A percentile compares a stretch with the other conserved stretches of the same genome.
Conservation (phyloP, 2,888 invertebrate species). For the Drosophila meridiana region DNA sequence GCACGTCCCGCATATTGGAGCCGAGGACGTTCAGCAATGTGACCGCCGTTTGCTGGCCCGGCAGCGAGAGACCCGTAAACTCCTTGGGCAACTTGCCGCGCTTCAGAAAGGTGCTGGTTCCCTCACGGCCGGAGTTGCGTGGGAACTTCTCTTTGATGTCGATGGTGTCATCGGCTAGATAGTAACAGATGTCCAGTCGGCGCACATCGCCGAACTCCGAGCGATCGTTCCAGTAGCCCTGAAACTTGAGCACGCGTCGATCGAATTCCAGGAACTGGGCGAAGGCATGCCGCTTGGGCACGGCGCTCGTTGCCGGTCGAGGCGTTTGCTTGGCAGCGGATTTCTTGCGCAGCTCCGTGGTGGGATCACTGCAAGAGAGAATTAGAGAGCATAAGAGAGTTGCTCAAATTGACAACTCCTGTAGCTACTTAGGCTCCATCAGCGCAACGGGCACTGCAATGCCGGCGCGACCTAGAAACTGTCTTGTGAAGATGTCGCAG, state of each 20-base stretch:
- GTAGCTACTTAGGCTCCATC: conserved; percentile 86
- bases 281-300: conserved; percentile 88
- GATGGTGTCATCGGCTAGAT: conserved; percentile 94
- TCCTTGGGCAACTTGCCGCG: conserved; percentile 91
- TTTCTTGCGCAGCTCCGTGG: conserved; percentile 85
- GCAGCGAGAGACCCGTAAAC: conserved; percentile 81
- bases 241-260: conserved; percentile 90
- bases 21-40: conserved; percentile 89
- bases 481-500: conserved; percentile 94
- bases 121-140: conserved; percentile 90
- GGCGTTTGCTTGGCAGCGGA: conserved; percentile 63
- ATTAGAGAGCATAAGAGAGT: neutral
- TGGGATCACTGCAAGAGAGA: conserved; percentile 84
- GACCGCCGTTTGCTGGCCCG: conserved; percentile 86
- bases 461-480: conserved; percentile 93
- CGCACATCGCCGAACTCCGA: conserved; percentile 92
- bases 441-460: conserved; percentile 92
- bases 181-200: conserved; percentile 92
- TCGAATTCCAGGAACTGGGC: conserved; percentile 94
- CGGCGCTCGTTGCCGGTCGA: conserved; percentile 45
- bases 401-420: neutral
- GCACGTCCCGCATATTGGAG: conserved; percentile 85
- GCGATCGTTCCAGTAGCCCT: conserved; percentile 96
- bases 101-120: conserved; percentile 90
- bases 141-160: conserved; percentile 92